Base-by-base conservation (phyloP, 2,113 vertebrate species). In the Channa maculata region DNA sequence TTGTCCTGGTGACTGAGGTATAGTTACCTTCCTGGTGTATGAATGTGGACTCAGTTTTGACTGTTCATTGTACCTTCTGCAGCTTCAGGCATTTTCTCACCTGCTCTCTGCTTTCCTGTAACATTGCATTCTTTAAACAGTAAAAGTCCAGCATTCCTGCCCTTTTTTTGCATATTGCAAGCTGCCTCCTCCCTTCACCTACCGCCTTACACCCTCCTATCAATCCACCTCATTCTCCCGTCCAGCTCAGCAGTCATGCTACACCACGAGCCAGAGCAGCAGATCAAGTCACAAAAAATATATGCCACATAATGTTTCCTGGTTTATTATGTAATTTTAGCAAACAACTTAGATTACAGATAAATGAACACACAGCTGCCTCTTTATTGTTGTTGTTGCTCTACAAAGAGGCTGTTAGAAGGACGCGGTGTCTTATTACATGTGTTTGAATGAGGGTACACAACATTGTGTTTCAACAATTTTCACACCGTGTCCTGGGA, bases 221-320 rank as follows among this genome's bases (percentile, higher is more conserved):
- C 73, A 74, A 24, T 60, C 84, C 50, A 50, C 58, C 80, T 86
- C 65, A 11, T 78, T 88, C 65, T 67, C 69, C 75, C 82, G 73
- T 54, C 33, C 48, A 44, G 80, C 81, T 68, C 69, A 71, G 75
- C 8, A 6, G 77, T 84, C 86, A 87, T 61, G 33, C 64, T 71
- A 83, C 75, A 66, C 80, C 88, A 63, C 82, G 75, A 33, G 62
- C 79, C 15, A 8, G 50, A 79, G 51, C 71, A 24, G 87, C 57
- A 45, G 80, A 84, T 90, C 74, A 12, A 63, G 76, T 91, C 83
- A 2, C 90, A 79, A 86, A 89, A 92, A 88, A 83, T 87, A 60
- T 69, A 74, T 63, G 53, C 71, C 80, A 59, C 67, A 77, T 66
- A 74, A 87, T 75, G 80, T 69, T 68, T 64, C 57, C 5, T 65